These are phyloP conservation scores for Zaprionus nigranus DNA, from an alignment of 1,140 invertebrate species.

Conservation along the genomic window DNA sequence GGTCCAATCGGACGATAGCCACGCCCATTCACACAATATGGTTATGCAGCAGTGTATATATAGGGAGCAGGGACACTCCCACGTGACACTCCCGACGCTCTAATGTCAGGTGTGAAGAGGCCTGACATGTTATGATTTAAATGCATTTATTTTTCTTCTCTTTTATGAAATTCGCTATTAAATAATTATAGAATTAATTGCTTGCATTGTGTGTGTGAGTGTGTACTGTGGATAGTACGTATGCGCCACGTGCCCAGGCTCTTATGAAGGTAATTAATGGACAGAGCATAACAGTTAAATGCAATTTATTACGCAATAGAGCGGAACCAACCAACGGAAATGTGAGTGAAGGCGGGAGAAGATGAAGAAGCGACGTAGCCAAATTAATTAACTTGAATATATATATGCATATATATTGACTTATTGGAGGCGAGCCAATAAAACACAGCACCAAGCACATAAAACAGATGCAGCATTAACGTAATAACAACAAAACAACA, in stretches of 20 bases:
- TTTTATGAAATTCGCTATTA: constrained; percentile 51
- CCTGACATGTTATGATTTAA: constrained; percentile 36
- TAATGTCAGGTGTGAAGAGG: constrained; percentile 3
- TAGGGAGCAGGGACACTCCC: background rate
- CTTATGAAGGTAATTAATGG: constrained; percentile 60
- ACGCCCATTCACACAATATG: constrained; percentile 22
- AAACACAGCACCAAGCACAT: constrained; percentile 43
- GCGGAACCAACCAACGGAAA: constrained; percentile 35
- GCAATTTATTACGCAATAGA: constrained; percentile 73
- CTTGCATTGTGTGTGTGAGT: background rate
- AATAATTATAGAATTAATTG: constrained; percentile 49
- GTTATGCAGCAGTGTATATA: constrained; percentile 15
- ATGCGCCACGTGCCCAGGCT: constrained; percentile 1
- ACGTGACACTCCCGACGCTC: background rate
- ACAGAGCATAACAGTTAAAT: constrained; percentile 59
- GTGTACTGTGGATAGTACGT: background rate
- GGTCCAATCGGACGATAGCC: constrained; percentile 23
- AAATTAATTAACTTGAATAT: constrained; percentile 69
- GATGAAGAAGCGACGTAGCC: constrained; percentile 10
- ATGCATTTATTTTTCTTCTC: constrained; percentile 44
- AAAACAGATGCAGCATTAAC: constrained; percentile 20
- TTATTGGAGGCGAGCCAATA: constrained; percentile 34
- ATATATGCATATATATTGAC: constrained; percentile 37
- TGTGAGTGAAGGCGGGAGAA: background rate
- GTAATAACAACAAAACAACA: background rate